These are phyloP conservation scores for Crematogaster levior DNA, from an alignment of 2,888 invertebrate genomes.

Conservation along the genomic window DNA sequence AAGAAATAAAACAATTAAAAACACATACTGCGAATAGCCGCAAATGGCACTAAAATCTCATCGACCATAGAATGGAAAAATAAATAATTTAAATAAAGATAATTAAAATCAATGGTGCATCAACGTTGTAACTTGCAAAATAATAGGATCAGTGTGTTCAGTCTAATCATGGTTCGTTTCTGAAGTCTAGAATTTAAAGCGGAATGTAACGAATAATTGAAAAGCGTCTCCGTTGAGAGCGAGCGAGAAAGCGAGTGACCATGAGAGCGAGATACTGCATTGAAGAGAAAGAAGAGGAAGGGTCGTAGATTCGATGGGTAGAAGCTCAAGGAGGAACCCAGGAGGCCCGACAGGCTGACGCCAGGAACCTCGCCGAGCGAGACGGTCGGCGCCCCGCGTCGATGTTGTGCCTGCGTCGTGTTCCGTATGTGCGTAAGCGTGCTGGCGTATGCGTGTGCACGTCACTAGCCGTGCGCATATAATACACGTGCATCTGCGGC, in stretches of 20 bases:
- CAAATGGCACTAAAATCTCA: not conserved
- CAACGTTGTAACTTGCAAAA: not conserved
- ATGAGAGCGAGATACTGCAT: slow-evolving; percentile 30
- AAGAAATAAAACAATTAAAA: not conserved
- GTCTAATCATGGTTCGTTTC: not conserved
- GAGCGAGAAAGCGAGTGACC: slow-evolving; percentile 17
- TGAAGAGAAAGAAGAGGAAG: slow-evolving; percentile 38
- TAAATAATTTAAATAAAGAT: slow-evolving; percentile 3
- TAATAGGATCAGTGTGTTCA: not conserved
- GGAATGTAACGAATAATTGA: slow-evolving; percentile 40
- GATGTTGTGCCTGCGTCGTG: slow-evolving; percentile 52
- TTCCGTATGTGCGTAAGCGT: slow-evolving; percentile 40
- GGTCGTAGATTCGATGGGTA: slow-evolving; percentile 54
- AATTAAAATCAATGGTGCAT: not conserved
- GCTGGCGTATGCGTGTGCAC: slow-evolving; percentile 20
- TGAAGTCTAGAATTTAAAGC: slow-evolving; percentile 38
- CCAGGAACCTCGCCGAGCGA: slow-evolving; percentile 80
- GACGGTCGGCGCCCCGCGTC: slow-evolving; percentile 65
- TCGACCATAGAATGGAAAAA: not conserved
- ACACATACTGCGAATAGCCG: not conserved
- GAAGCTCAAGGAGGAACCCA: slow-evolving; percentile 71
- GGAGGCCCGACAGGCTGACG: slow-evolving; percentile 83
- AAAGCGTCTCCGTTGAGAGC: slow-evolving; percentile 20
- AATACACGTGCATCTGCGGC: slow-evolving; percentile 42
- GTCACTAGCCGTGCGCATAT: slow-evolving; percentile 35